Conservation (phyloP, 1,140 invertebrate species). For the Pteromalus puparum region DNA sequence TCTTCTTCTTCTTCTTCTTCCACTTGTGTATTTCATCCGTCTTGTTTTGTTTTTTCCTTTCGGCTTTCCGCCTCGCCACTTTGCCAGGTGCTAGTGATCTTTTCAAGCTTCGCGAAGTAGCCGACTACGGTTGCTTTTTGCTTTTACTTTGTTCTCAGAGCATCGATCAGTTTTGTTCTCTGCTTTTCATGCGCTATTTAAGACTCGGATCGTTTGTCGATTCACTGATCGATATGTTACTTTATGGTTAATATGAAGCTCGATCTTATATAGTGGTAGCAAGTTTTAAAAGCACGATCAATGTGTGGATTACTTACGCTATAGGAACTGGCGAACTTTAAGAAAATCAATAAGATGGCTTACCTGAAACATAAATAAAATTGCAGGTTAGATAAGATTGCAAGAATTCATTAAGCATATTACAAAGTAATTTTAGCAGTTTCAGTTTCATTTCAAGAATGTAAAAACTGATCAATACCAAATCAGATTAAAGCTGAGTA, state of each 20-base stretch:
- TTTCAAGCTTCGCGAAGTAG: not conserved
- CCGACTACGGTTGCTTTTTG: not conserved
- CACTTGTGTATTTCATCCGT: conserved; percentile 12
- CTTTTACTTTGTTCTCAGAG: not conserved
- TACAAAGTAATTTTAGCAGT: too few relatives aligned
- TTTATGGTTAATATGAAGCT: not conserved
- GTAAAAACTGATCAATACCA: too few relatives aligned
- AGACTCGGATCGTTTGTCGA: not conserved
- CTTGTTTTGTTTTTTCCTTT: not conserved
- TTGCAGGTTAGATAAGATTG: not conserved
- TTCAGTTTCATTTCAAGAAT: too few relatives aligned
- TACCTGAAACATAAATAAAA: not conserved
- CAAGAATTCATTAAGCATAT: too few relatives aligned
- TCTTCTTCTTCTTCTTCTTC: not conserved
- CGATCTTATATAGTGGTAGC: too few relatives aligned
- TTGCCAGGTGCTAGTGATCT: conserved; percentile 3
- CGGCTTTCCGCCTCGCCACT: not conserved
- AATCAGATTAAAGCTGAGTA: too few relatives aligned
- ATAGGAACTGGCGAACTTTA: not conserved
- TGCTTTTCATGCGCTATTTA: not conserved
- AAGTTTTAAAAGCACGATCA: too few relatives aligned
- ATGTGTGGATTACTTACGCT: not conserved
- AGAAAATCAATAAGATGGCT: not conserved
- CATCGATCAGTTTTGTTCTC: conserved; percentile 2
- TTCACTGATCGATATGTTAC: not conserved